Percentiles rank a stretch among this genome's conserved stretches.
These are phyloP conservation scores for Dinomys branickii DNA, from an alignment of 2,113 vertebrate species.

Conservation along the genomic window DNA sequence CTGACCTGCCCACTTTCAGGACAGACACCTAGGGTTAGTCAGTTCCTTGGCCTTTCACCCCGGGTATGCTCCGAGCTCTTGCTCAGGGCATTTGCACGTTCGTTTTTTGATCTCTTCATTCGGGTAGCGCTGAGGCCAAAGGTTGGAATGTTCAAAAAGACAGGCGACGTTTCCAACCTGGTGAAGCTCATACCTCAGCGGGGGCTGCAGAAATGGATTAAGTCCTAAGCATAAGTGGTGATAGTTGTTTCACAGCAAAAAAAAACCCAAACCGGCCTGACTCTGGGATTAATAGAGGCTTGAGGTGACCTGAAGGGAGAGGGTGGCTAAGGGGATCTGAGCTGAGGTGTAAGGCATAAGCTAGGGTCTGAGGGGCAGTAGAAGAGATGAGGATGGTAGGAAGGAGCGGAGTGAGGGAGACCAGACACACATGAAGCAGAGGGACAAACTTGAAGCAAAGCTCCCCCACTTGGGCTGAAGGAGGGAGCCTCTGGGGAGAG, in stretches of 20 bases:
- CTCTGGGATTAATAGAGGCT: not conserved
- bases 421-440: not conserved
- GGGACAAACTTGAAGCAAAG: not conserved
- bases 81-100: not conserved
- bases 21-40: too few relatives aligned
- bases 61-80: conserved; percentile 33
- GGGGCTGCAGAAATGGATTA: not conserved
- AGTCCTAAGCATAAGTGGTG: conserved; percentile 5
- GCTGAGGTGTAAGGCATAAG: conserved; percentile 40
- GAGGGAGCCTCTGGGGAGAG: not conserved
- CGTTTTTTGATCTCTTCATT: not conserved
- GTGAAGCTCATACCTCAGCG: not conserved
- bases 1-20: not conserved
- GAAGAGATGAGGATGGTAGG: not conserved
- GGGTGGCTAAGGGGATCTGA: not conserved
- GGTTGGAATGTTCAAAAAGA: not conserved
- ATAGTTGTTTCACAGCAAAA: not conserved
- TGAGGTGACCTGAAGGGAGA: not conserved
- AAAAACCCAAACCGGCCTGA: too few relatives aligned
- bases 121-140: not conserved
- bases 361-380: not conserved
- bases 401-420: not conserved
- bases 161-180: not conserved
- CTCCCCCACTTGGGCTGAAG: not conserved
- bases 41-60: conserved; percentile 11